These are phyloP conservation scores for Hesperophylax magnus DNA, from an alignment of 1,140 invertebrate genomes.

Conservation along the genomic window DNA sequence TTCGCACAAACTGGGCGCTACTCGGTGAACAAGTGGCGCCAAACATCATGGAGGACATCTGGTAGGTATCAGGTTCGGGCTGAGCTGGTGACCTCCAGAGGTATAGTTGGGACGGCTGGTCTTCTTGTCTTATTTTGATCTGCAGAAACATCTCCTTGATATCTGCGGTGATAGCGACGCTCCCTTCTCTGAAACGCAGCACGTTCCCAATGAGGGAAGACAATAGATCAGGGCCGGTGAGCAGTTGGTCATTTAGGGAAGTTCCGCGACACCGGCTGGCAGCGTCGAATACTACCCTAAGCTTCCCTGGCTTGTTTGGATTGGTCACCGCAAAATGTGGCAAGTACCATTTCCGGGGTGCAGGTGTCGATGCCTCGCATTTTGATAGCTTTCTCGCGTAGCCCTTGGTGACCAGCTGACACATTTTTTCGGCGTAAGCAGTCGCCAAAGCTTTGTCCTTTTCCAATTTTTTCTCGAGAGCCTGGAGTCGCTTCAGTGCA, in stretches of 20 bases:
- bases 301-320: slow-evolving; percentile 57
- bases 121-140: slow-evolving; percentile 52
- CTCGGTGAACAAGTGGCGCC: slow-evolving; percentile 54
- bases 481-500: slow-evolving; percentile 33
- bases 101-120: slow-evolving; percentile 58
- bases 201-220: slow-evolving; percentile 57
- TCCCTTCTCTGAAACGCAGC: slow-evolving; percentile 58
- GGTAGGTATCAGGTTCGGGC: slow-evolving; percentile 37
- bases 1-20: slow-evolving; percentile 5
- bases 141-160: slow-evolving; percentile 54
- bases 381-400: slow-evolving; percentile 32
- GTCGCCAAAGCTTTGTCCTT: not conserved
- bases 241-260: slow-evolving; percentile 58
- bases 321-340: slow-evolving; percentile 59
- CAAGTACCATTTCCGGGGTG: slow-evolving; percentile 56
- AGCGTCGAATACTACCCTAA: slow-evolving; percentile 60
- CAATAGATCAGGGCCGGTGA: slow-evolving; percentile 58
- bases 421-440: slow-evolving; percentile 8
- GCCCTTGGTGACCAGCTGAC: slow-evolving; percentile 10
- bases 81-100: slow-evolving; percentile 57
- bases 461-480: slow-evolving; percentile 17
- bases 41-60: slow-evolving; percentile 58
- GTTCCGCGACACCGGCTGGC: slow-evolving; percentile 46
- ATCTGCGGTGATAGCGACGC: slow-evolving; percentile 54
- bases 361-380: not conserved